Percentiles rank a stretch among this genome's conserved stretches.
These are phyloP conservation scores for Drosophila leonis DNA, from an alignment of 2,888 invertebrate genomes.

Conservation along the genomic window DNA sequence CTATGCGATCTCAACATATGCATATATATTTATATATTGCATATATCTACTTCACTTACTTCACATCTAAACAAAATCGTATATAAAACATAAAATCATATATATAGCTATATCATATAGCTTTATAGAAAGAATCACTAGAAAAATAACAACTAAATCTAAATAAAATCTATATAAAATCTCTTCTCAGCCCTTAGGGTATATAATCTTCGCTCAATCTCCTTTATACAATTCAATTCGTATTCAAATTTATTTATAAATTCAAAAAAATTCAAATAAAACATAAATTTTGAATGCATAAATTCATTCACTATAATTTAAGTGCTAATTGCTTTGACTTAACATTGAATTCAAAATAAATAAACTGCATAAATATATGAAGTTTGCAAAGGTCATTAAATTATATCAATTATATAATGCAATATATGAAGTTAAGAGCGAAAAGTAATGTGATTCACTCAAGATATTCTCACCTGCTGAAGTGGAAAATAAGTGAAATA, in stretches of 20 bases:
- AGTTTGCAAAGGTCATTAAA: constrained; percentile 6
- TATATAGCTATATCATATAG: no score
- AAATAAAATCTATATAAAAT: neutral
- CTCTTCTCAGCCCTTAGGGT: neutral
- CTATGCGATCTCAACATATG: no score
- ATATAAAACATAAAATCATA: no score
- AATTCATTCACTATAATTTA: constrained; percentile 11
- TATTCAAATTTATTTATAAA: constrained; percentile 22
- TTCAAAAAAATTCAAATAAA: neutral
- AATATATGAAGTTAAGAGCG: neutral
- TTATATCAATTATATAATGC: neutral
- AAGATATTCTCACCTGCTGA: neutral
- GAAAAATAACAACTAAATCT: neutral
- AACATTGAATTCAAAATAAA: neutral
- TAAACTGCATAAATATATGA: neutral
- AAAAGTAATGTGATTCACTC: neutral
- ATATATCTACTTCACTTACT: no score
- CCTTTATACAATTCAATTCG: neutral
- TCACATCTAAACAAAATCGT: no score
- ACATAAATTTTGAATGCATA: constrained; percentile 32
- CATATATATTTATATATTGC: no score
- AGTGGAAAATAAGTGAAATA: constrained; percentile 1
- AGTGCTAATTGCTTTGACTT: constrained; percentile 2
- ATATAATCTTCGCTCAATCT: neutral
- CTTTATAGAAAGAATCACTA: no score